These are phyloP conservation scores for Lepus europaeus DNA, from an alignment of 2,113 vertebrate species.

Conservation along the genomic window DNA sequence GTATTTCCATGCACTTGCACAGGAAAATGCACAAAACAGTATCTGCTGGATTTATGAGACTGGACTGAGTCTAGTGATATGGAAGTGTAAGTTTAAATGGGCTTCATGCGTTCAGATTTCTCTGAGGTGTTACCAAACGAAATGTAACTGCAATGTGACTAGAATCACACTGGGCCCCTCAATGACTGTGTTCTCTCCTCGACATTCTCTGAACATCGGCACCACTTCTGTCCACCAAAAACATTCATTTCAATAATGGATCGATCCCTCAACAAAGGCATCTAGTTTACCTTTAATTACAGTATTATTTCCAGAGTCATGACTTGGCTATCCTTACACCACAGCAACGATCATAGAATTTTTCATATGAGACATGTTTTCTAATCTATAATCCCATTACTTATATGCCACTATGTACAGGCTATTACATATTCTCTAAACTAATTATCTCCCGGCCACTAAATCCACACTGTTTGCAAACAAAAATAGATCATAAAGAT, in stretches of 20 bases:
- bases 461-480: not conserved
- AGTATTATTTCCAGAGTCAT: not conserved
- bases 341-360: conserved; percentile 7
- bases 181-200: not conserved
- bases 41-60: not conserved
- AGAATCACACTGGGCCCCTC: not conserved
- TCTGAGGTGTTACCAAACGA: not conserved
- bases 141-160: not conserved
- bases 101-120: not conserved
- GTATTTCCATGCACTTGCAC: not conserved
- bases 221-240: not conserved
- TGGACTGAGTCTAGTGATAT: not conserved
- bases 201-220: not conserved
- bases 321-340: not conserved
- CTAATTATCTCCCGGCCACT: not conserved
- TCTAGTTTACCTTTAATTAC: not conserved
- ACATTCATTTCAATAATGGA: not conserved
- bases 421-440: not conserved
- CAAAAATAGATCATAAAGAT: not conserved
- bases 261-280: not conserved
- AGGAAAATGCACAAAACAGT: not conserved
- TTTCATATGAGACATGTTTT: conserved; percentile 12
- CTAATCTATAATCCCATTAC: not conserved
- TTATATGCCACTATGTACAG: not conserved
- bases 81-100: conserved; percentile 26